These are phyloP conservation scores for Ictalurus furcatus DNA, from an alignment of 2,113 vertebrate genomes.

Conservation along the genomic window DNA sequence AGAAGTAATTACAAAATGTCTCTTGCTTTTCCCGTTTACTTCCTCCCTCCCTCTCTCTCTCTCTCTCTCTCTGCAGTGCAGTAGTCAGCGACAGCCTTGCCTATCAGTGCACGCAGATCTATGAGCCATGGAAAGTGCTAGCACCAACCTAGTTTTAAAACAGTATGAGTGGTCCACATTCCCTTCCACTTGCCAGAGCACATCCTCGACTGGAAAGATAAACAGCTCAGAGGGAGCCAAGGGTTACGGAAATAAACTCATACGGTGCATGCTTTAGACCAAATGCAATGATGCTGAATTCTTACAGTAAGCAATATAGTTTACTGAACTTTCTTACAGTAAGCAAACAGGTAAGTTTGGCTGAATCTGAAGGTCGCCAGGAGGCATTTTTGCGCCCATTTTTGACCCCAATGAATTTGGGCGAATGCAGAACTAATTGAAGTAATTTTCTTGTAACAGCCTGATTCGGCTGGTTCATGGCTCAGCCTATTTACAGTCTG, in stretches of 20 bases:
- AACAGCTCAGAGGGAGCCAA: background rate
- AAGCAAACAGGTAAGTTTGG: background rate
- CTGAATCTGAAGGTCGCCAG: slow-evolving; percentile 19
- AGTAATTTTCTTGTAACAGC: slow-evolving; percentile 44
- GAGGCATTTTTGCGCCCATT: background rate
- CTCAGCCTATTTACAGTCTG: slow-evolving; percentile 36
- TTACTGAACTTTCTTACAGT: background rate
- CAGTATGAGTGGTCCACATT: slow-evolving; percentile 13
- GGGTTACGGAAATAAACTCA: background rate
- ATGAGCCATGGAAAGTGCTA: slow-evolving; percentile 49
- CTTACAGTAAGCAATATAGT: too few species aligned
- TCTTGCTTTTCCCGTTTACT: background rate
- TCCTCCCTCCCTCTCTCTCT: slow-evolving; percentile 12
- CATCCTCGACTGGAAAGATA: slow-evolving; percentile 6
- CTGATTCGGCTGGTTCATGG: slow-evolving; percentile 31
- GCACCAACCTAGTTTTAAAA: slow-evolving; percentile 35
- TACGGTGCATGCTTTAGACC: background rate
- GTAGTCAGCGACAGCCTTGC: slow-evolving; percentile 44
- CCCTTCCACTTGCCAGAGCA: background rate
- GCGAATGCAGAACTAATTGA: slow-evolving; percentile 46
- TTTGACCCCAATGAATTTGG: slow-evolving; percentile 22
- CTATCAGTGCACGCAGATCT: slow-evolving; percentile 55
- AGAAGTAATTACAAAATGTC: slow-evolving; percentile 25
- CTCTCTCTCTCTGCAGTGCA: slow-evolving; percentile 46
- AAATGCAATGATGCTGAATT: slow-evolving; percentile 12